Evolutionary conservation across 2,113 vertebrate genomes (phyloP).

Genomic region (Notarius lentiginosus): DNA sequence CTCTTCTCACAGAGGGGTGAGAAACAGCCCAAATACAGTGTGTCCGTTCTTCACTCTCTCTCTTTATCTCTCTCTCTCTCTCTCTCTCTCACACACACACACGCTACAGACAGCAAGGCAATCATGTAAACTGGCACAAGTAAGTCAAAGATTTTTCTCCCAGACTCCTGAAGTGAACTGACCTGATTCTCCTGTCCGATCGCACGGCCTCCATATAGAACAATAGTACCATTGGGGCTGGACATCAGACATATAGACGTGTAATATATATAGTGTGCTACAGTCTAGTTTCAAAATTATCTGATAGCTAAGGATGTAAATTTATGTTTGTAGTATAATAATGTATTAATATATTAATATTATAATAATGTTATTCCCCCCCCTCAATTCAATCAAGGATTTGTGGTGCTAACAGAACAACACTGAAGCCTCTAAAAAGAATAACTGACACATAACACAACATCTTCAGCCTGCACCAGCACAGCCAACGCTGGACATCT

Average conservation of each 20-base stretch:
- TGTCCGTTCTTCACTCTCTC: background rate
- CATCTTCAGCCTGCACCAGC: background rate
- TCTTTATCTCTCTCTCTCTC: background rate
- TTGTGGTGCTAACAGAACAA: background rate
- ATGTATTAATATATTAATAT: background rate
- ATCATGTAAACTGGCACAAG: conserved; percentile 22
- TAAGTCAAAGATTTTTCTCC: conserved; percentile 22
- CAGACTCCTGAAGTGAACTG: conserved; percentile 39
- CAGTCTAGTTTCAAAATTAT: background rate
- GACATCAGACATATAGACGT: background rate
- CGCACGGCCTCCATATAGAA: conserved; percentile 39
- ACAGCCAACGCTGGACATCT: conserved; percentile 11
- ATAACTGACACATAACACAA: background rate
- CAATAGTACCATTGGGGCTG: conserved; percentile 38
- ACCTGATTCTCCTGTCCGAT: conserved; percentile 33
- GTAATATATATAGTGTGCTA: too few species aligned
- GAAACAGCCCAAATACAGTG: conserved; percentile 22
- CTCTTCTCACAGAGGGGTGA: conserved; percentile 17
- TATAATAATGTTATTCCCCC: background rate
- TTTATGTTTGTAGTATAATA: background rate
- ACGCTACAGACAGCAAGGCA: conserved; percentile 15
- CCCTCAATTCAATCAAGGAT: background rate
- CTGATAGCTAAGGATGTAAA: background rate
- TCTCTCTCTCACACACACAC: background rate
- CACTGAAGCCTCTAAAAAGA: background rate